phyloP scores from a whole-genome alignment of 1,140 invertebrate species.

The Gryon sp. region DNA sequence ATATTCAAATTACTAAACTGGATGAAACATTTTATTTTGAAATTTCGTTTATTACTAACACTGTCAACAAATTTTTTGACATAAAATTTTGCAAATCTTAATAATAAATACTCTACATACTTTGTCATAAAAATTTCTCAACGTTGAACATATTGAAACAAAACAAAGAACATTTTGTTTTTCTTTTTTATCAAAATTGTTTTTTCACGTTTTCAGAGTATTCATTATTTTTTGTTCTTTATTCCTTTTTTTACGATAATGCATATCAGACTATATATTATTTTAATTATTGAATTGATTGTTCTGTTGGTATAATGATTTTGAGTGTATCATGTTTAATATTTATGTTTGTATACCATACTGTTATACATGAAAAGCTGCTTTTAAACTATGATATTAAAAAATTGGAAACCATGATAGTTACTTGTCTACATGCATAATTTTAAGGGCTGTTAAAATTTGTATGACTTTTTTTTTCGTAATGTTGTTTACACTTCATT shows the following conservation, averaged over 20 bases:
- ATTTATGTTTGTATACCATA: conserved; percentile 4
- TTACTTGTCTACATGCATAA: too few species aligned
- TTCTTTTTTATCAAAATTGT: conserved; percentile 33
- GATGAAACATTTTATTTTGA: too few species aligned
- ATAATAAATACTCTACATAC: conserved; percentile 27
- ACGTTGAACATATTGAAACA: conserved; percentile 35
- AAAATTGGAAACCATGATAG: too few species aligned
- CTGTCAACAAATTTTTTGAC: conserved; percentile 18
- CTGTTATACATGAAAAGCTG: conserved; percentile 18
- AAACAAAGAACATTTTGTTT: too few species aligned
- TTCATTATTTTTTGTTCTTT: too few species aligned
- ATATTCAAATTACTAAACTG: too few species aligned
- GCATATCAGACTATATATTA: conserved; percentile 36
- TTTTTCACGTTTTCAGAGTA: conserved; percentile 24
- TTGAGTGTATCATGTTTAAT: conserved; percentile 13
- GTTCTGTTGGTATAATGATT: conserved; percentile 30
- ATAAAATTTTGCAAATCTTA: conserved; percentile 26
- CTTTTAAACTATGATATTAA: conserved; percentile 3
- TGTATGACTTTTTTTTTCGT: too few species aligned
- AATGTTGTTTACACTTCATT: too few species aligned
- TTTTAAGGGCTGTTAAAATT: background rate
- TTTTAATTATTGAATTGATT: conserved; percentile 33
- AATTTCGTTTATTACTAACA: background rate
- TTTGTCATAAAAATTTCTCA: background rate
- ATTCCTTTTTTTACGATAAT: conserved; percentile 42